Conservation (phyloP, 1,140 invertebrate genomes). For the Brachionus manjavacas region DNA sequence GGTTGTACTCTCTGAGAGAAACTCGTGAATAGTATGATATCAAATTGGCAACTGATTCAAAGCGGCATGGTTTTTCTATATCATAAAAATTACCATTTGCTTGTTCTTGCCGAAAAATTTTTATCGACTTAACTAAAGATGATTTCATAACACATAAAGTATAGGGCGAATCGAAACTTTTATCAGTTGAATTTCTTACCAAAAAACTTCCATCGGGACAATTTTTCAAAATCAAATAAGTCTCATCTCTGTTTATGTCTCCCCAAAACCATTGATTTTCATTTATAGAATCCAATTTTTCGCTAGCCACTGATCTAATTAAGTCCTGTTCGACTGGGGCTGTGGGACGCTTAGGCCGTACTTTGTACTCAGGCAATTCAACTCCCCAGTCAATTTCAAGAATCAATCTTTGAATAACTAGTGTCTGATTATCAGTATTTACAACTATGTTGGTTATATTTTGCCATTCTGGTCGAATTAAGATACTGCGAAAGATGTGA, state of each 20-base stretch:
- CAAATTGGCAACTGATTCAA: not conserved
- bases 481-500: constrained; percentile 12
- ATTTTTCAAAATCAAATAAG: constrained; percentile 26
- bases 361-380: constrained; percentile 7
- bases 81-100: not conserved
- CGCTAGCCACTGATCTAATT: not conserved
- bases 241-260: not conserved
- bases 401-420: constrained; percentile 30
- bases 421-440: constrained; percentile 16
- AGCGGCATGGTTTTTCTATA: constrained; percentile 35
- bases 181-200: constrained; percentile 16
- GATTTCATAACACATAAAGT: constrained; percentile 30
- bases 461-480: constrained; percentile 9
- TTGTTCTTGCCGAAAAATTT: constrained; percentile 9
- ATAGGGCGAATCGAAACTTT: not conserved
- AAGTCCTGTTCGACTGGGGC: not conserved
- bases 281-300: not conserved
- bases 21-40: constrained; percentile 33
- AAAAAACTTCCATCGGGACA: constrained; percentile 35
- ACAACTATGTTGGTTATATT: not conserved
- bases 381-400: constrained; percentile 18
- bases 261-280: constrained; percentile 38
- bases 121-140: constrained; percentile 14
- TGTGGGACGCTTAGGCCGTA: not conserved
- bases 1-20: constrained; percentile 32